phyloP scores from a whole-genome alignment of 2,113 vertebrate species.

The Bubo bubo region DNA sequence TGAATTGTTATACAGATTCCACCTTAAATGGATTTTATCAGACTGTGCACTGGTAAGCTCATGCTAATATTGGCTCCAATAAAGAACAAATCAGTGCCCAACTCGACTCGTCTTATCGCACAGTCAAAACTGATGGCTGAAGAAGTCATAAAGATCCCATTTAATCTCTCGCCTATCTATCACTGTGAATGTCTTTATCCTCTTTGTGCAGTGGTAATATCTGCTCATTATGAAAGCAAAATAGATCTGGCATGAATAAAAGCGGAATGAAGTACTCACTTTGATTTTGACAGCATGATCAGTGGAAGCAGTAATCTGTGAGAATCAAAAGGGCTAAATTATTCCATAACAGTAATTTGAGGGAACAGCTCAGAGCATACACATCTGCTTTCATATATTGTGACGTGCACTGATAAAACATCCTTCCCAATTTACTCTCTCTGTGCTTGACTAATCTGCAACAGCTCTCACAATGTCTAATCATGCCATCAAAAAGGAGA shows the following conservation, averaged over 20 bases:
- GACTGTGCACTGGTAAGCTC: conserved; percentile 72
- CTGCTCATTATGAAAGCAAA: conserved; percentile 92
- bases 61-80: conserved; percentile 89
- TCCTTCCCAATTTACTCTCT: conserved; percentile 92
- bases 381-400: conserved; percentile 86
- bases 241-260: conserved; percentile 89
- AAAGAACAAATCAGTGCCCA: conserved; percentile 88
- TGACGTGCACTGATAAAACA: conserved; percentile 93
- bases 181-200: conserved; percentile 87
- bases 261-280: conserved; percentile 86
- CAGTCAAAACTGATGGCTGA: conserved; percentile 91
- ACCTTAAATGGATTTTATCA: conserved; percentile 88
- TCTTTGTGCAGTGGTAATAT: conserved; percentile 90
- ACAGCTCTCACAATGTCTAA: conserved; percentile 88
- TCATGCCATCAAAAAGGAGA: conserved; percentile 87
- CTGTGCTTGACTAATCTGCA: conserved; percentile 89
- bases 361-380: conserved; percentile 87
- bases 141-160: conserved; percentile 94
- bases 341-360: conserved; percentile 90
- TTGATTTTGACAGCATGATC: conserved; percentile 89
- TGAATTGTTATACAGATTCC: conserved; percentile 68
- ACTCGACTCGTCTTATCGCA: conserved; percentile 83
- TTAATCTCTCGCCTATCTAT: conserved; percentile 92
- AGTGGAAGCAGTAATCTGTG: conserved; percentile 87
- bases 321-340: conserved; percentile 89